Base-by-base conservation (phyloP, 92 coral and sea anemone species). In the Palythoa grandiflora region DNA sequence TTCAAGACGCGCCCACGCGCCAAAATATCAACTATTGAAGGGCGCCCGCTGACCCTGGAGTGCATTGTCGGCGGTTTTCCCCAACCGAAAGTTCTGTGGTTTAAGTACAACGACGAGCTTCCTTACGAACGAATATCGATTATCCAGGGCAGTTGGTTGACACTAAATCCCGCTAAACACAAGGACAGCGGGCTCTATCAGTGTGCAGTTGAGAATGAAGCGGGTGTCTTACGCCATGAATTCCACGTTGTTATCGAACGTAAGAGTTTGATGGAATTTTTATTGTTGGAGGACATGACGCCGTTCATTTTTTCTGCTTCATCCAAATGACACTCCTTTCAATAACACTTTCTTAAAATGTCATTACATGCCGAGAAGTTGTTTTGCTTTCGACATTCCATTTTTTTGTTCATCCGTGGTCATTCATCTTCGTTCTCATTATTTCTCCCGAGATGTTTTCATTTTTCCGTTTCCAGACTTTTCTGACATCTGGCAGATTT, bases 91-190 rank as follows among this genome's bases (percentile, higher is more conserved):
- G 86, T 81, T 65, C 16, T 63, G 60, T 81, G 86, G 86, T 65
- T 68, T 66, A 66, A 16, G 86, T 65, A 68, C 47, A 71, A 63
- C 20, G 86, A 13, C 75, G 40, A 66, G 28, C 74, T 66, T 81
- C 86, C 86, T 81, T 81, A 81, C 75, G 65, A 81, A 40, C 86
- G 86, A 12, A 40, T 81, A 68, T 81, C 61, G 10, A 81, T 81
- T 61, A 81, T 81, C 86, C 86, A 60, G 55, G 86, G 86, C 66
- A 81, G 86, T 48, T 66, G 86, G 86, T 81, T 81, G 86, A 81
- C 73, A 20, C 44, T 81, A 40, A 68, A 81, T 66, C 86, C 86
- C 75, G 61, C 86, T 81, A 47, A 20, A 53, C 86, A n/a, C 35
- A 9, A 68, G 86, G 86, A 81, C 86, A 81, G 86, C 17, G 86